A percentile compares a stretch with the other conserved stretches of the same genome.
These are phyloP conservation scores for Ceyx melanurus DNA, from an alignment of 2,113 vertebrate genomes.

Conservation along the genomic window DNA sequence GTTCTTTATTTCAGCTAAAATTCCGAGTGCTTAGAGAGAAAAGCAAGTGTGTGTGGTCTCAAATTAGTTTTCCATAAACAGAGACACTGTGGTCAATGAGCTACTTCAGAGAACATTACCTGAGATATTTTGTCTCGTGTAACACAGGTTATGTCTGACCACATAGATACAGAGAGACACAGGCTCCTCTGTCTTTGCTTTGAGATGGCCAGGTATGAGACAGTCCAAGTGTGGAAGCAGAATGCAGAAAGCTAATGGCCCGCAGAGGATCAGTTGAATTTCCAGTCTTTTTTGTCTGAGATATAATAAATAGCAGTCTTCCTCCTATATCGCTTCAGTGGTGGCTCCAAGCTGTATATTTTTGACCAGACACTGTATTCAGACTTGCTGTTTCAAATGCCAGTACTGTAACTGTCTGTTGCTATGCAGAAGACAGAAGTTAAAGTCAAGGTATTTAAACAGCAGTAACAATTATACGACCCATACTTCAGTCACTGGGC, in stretches of 20 bases:
- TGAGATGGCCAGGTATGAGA: not conserved
- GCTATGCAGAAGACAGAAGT: not conserved
- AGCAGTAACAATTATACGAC: not conserved
- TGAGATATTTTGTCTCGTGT: not conserved
- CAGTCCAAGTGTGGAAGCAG: not conserved
- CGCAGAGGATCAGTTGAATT: not conserved
- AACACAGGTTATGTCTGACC: not conserved
- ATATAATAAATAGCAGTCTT: not conserved
- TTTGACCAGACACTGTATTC: not conserved
- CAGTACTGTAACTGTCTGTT: not conserved
- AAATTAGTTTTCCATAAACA: constrained; percentile 33
- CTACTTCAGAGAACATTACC: constrained; percentile 31
- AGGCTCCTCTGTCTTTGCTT: not conserved
- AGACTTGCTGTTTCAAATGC: not conserved
- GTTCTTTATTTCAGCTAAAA: constrained; percentile 5
- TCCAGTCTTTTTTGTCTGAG: not conserved
- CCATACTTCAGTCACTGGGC: not conserved
- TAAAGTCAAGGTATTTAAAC: not conserved
- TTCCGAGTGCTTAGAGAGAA: not conserved
- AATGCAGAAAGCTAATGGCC: not conserved
- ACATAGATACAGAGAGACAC: not conserved
- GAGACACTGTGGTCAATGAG: not conserved
- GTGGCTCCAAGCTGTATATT: not conserved
- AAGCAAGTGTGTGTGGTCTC: not conserved
- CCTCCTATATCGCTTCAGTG: not conserved